Evolutionary conservation across 2,797 vertebrate species (phyloP).

Genomic region (Sebastes taczanowskii): DNA sequence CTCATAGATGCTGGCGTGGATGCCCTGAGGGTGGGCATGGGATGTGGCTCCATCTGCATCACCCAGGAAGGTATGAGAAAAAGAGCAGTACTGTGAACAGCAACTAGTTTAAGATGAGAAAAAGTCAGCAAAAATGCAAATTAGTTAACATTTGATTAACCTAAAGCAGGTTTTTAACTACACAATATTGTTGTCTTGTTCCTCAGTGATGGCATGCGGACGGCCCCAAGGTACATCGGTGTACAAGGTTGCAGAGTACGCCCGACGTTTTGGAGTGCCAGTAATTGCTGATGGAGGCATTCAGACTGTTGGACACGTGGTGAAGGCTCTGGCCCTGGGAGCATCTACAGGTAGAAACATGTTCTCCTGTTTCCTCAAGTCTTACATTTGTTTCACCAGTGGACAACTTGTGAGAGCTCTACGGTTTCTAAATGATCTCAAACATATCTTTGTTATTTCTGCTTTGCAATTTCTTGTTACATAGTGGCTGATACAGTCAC

Average conservation of each 20-base stretch:
- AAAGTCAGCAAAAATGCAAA: not conserved
- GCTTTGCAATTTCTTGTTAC: not conserved
- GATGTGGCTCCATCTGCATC: conserved; percentile 95
- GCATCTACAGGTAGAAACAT: conserved; percentile 88
- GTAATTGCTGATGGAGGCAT: conserved; percentile 94
- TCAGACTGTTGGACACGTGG: conserved; percentile 93
- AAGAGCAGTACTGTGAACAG: not conserved
- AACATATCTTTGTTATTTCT: not conserved
- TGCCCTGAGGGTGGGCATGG: conserved; percentile 93
- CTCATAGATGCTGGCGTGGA: conserved; percentile 94
- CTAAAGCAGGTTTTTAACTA: not conserved
- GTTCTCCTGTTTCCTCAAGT: not conserved
- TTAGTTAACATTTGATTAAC: not conserved
- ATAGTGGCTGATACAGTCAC: not conserved
- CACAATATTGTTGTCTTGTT: not conserved
- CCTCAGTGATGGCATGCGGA: conserved; percentile 92
- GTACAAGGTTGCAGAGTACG: conserved; percentile 95
- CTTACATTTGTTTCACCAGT: not conserved
- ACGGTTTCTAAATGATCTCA: not conserved
- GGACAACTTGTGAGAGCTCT: too few relatives aligned
- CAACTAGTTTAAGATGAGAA: not conserved
- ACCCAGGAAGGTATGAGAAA: conserved; percentile 90
- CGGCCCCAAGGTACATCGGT: conserved; percentile 93
- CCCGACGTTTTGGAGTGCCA: conserved; percentile 91
- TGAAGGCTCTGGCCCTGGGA: conserved; percentile 92